Percentiles rank a stretch among this genome's conserved stretches.
Evolutionary conservation across 2,113 vertebrate genomes (phyloP).

Genomic region (Neogale vison): DNA sequence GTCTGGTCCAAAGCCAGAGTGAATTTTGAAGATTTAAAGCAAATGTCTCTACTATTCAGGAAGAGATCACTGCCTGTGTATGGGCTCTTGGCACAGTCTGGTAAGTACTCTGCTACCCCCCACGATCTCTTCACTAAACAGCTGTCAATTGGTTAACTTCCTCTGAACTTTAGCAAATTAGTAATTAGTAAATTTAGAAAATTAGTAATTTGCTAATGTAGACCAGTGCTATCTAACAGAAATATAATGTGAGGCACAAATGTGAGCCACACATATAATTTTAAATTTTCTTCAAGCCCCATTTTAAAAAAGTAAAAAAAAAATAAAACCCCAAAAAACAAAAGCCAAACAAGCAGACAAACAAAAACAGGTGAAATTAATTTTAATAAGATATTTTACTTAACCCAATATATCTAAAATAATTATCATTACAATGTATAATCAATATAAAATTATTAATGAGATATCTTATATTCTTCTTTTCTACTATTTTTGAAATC

Average conservation of each 20-base stretch:
- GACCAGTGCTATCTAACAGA: not conserved
- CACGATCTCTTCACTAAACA: not conserved
- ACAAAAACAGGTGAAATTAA: not conserved
- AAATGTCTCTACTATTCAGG: constrained; percentile 31
- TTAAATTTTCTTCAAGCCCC: not conserved
- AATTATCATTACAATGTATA: not conserved
- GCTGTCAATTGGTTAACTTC: not conserved
- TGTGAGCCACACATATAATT: not conserved
- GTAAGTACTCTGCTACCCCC: not conserved
- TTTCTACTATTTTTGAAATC: not conserved
- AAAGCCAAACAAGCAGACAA: not conserved
- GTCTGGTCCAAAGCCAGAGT: constrained; percentile 19
- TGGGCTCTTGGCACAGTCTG: not conserved
- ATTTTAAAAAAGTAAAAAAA: not conserved
- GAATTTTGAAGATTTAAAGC: constrained; percentile 40
- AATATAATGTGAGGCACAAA: not conserved
- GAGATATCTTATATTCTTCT: not conserved
- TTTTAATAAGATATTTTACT: not conserved
- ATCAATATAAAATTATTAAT: not conserved
- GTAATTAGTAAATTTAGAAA: no score
- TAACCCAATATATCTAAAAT: not conserved
- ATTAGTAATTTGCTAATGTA: not conserved
- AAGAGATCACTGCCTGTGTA: constrained; percentile 35
- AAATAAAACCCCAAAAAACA: not conserved
- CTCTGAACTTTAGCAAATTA: not conserved